Evolutionary conservation across 2,888 invertebrate genomes (phyloP).

Genomic region (Nephrocerus scutellatus): DNA sequence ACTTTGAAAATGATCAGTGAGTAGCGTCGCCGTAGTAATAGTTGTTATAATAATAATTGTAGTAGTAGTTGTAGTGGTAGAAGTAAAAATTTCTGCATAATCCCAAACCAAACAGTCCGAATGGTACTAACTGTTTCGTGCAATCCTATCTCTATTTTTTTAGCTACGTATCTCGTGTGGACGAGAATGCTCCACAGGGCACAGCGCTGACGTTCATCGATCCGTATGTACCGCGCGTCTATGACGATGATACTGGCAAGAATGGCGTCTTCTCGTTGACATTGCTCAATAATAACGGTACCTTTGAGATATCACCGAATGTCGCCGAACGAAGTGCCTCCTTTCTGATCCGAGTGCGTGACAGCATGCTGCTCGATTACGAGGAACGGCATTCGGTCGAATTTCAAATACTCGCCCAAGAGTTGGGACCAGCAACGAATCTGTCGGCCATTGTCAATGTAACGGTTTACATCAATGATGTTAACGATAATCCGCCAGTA

Average conservation of each 20-base stretch:
- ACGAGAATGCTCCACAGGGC: slow-evolving; percentile 78
- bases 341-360: slow-evolving; percentile 76
- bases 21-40: slow-evolving; percentile 37
- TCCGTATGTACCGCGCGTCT: slow-evolving; percentile 64
- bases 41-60: no score
- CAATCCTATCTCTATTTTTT: not conserved
- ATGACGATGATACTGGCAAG: slow-evolving; percentile 73
- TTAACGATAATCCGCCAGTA: slow-evolving; percentile 81
- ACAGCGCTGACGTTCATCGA: slow-evolving; percentile 64
- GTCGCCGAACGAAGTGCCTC: slow-evolving; percentile 71
- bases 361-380: slow-evolving; percentile 75
- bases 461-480: slow-evolving; percentile 72
- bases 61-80: no score
- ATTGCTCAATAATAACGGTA: slow-evolving; percentile 73
- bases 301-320: slow-evolving; percentile 80
- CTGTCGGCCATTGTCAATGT: slow-evolving; percentile 67
- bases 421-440: slow-evolving; percentile 69
- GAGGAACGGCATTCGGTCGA: slow-evolving; percentile 69
- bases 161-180: slow-evolving; percentile 67
- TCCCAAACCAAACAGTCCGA: no score
- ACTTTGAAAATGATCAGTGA: slow-evolving; percentile 73
- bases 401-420: slow-evolving; percentile 74
- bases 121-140: not conserved
- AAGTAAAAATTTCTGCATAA: no score
- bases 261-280: slow-evolving; percentile 75